Evolutionary conservation across 2,797 vertebrate species (phyloP).

Genomic region (Microctenopoma lineatum): DNA sequence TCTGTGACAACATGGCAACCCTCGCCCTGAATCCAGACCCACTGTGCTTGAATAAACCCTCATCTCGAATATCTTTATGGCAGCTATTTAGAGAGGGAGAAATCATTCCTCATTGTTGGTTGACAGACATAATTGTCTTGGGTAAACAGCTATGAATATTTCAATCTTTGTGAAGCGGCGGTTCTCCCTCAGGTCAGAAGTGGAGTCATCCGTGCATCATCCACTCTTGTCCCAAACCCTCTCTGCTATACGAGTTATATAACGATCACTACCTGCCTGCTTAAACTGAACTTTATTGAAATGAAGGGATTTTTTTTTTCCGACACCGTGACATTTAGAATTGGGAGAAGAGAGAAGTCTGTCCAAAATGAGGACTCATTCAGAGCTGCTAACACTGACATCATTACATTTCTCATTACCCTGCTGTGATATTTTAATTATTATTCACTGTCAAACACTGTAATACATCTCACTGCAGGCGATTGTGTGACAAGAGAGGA

Average conservation of each 20-base stretch:
- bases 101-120: slow-evolving; percentile 42
- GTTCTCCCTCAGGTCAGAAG: slow-evolving; percentile 58
- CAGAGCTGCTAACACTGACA: slow-evolving; percentile 30
- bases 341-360: slow-evolving; percentile 20
- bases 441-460: slow-evolving; percentile 34
- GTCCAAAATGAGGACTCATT: slow-evolving; percentile 16
- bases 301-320: slow-evolving; percentile 36
- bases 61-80: slow-evolving; percentile 52
- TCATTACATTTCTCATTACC: slow-evolving; percentile 45
- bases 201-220: slow-evolving; percentile 39
- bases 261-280: slow-evolving; percentile 27
- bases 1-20: slow-evolving; percentile 40
- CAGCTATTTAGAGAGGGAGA: slow-evolving; percentile 29
- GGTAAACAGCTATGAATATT: slow-evolving; percentile 74
- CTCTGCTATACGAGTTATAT: slow-evolving; percentile 12
- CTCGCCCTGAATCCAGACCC: slow-evolving; percentile 50
- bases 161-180: slow-evolving; percentile 31
- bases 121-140: slow-evolving; percentile 44
- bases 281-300: slow-evolving; percentile 38
- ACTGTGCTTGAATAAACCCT: slow-evolving; percentile 37
- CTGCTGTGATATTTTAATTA: slow-evolving; percentile 30
- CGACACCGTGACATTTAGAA: slow-evolving; percentile 46
- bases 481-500: neutral
- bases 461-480: slow-evolving; percentile 19
- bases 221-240: neutral